Evolutionary conservation across 2,797 vertebrate genomes (phyloP).

Genomic region (Pseudotriccus pelzelni): DNA sequence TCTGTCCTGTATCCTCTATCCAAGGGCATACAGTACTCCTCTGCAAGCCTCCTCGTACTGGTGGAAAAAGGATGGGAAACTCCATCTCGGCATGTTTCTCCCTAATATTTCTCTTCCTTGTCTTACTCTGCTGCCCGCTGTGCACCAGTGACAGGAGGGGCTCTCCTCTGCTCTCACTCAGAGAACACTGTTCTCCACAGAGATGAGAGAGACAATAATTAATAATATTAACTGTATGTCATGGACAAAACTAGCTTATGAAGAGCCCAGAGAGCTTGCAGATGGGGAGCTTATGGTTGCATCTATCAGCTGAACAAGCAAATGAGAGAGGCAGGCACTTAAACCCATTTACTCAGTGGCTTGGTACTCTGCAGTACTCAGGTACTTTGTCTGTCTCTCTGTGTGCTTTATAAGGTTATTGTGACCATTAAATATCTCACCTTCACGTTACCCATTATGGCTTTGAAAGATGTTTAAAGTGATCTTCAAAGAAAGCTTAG

Average conservation of each 20-base stretch:
- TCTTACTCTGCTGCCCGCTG: neutral
- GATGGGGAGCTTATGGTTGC: slow-evolving; percentile 1
- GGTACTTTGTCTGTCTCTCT: neutral
- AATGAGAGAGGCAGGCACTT: slow-evolving; percentile 39
- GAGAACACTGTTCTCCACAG: rapidly evolving
- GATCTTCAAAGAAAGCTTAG: slow-evolving; percentile 33
- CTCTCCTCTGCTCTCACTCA: neutral
- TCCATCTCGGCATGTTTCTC: neutral
- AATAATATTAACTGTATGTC: neutral
- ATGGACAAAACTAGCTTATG: neutral
- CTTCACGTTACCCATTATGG: neutral
- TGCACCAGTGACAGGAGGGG: rapidly evolving
- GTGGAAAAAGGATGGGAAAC: neutral
- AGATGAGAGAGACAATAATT: slow-evolving; percentile 18
- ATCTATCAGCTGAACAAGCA: slow-evolving; percentile 43
- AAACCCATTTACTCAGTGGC: neutral
- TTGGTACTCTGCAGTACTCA: neutral
- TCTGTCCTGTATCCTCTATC: neutral
- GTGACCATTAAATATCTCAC: slow-evolving; percentile 1
- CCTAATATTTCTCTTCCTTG: neutral
- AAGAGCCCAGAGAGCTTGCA: neutral
- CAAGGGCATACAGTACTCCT: rapidly evolving
- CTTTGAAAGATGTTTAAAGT: slow-evolving; percentile 34
- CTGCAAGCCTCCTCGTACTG: neutral
- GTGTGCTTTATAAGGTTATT: slow-evolving; percentile 15